A percentile compares a stretch with the other conserved stretches of the same genome.
Evolutionary conservation across 2,797 vertebrate genomes (phyloP).

Genomic region (Amphiprion clarkii): DNA sequence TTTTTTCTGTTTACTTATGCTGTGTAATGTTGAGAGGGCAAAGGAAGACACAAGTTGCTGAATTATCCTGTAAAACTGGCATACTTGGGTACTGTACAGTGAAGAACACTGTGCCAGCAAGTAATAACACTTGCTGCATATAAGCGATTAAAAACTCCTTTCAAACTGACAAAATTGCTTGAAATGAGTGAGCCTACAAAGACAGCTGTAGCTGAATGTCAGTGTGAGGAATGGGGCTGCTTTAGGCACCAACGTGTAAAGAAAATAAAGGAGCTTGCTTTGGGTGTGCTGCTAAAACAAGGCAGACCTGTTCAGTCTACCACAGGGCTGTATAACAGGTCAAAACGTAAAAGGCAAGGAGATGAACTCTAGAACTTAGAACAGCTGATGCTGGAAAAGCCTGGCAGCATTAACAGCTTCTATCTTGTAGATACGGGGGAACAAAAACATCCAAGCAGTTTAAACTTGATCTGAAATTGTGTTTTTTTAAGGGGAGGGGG

Average conservation of each 20-base stretch:
- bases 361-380: background rate
- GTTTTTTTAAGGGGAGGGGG: no score
- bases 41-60: background rate
- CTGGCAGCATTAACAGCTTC: background rate
- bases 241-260: background rate
- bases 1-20: background rate
- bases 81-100: background rate
- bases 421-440: no score
- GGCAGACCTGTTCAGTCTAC: constrained; percentile 77
- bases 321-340: constrained; percentile 19
- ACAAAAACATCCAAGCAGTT: background rate
- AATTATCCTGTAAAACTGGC: background rate
- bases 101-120: background rate
- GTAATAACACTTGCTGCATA: background rate
- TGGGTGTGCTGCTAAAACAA: constrained; percentile 78
- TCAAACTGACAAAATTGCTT: background rate
- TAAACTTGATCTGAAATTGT: background rate
- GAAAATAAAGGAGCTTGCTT: constrained; percentile 45
- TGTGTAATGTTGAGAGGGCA: background rate
- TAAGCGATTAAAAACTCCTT: background rate
- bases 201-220: background rate
- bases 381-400: no score
- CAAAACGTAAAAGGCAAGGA: background rate
- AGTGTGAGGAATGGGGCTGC: background rate
- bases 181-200: background rate